These are phyloP conservation scores for Microcebus ravelobensis DNA, from an alignment of 2,113 vertebrate genomes.

Conservation along the genomic window DNA sequence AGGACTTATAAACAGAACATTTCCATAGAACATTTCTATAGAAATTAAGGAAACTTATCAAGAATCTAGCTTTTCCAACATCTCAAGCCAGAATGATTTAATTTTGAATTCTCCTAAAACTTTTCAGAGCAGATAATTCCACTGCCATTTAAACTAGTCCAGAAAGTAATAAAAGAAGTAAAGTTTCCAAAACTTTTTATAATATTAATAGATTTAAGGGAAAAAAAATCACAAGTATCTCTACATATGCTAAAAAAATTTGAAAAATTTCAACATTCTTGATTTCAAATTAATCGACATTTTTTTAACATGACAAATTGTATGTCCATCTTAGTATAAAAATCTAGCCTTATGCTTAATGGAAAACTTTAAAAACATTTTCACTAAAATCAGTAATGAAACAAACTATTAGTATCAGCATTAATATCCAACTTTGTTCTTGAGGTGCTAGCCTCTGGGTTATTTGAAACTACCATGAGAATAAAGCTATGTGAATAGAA, in stretches of 20 bases:
- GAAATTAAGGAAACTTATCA: neutral
- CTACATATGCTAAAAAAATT: neutral
- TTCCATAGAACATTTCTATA: neutral
- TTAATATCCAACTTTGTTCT: neutral
- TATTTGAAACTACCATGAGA: neutral
- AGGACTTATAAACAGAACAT: neutral
- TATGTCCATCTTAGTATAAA: neutral
- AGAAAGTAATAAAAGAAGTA: neutral
- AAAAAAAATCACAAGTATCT: neutral
- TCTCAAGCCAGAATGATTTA: neutral
- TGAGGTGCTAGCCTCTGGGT: neutral
- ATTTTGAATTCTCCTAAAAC: neutral
- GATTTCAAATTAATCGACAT: neutral
- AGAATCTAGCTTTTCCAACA: neutral
- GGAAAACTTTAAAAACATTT: neutral
- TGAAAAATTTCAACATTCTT: neutral
- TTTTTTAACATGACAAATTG: neutral
- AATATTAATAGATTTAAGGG: neutral
- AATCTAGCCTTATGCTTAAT: neutral
- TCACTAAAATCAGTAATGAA: neutral
- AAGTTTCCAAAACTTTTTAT: neutral
- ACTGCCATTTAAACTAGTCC: neutral
- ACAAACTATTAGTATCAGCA: neutral
- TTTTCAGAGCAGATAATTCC: neutral
- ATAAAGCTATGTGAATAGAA: neutral